A percentile compares a stretch with the other conserved stretches of the same genome.
These are phyloP conservation scores for Thecophora atra DNA, from an alignment of 2,888 invertebrate genomes.

Conservation along the genomic window DNA sequence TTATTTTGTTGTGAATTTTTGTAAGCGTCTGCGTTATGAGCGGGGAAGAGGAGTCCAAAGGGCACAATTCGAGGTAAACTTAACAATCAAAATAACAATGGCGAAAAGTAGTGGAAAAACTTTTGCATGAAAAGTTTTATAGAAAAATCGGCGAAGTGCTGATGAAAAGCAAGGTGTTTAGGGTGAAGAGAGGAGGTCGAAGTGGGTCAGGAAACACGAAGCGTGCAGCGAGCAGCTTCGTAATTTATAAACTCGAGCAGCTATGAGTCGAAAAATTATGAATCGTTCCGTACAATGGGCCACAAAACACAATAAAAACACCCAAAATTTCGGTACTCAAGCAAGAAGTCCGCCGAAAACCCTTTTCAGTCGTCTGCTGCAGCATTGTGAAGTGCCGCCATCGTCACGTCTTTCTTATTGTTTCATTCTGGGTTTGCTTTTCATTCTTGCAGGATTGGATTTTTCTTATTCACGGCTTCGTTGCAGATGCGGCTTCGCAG, in stretches of 20 bases:
- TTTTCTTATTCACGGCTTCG: constrained; percentile 25
- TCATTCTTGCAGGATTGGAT: not conserved
- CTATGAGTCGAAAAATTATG: not conserved
- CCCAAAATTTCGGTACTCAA: not conserved
- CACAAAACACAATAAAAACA: constrained; percentile 2
- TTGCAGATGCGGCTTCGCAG: not conserved
- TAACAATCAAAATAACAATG: constrained; percentile 1
- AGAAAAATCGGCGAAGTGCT: not conserved
- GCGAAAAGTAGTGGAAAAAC: not conserved
- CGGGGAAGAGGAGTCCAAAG: no score
- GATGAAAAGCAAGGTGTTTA: not conserved
- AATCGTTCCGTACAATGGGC: constrained; percentile 19
- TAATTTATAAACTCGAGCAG: constrained; percentile 18
- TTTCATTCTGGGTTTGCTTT: constrained; percentile 5
- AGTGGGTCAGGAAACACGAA: constrained; percentile 17
- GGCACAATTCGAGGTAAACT: no score
- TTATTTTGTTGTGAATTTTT: no score
- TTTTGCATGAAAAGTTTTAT: not conserved
- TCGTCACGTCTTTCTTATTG: constrained; percentile 5
- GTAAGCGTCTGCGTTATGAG: no score
- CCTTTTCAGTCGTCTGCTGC: not conserved
- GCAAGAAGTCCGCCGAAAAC: not conserved
- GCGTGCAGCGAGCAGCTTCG: constrained; percentile 28
- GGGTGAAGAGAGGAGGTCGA: not conserved
- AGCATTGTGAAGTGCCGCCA: not conserved